A percentile compares a stretch with the other conserved stretches of the same genome.
Conservation (phyloP, 2,113 vertebrate genomes). For the Corvus moneduloides region DNA sequence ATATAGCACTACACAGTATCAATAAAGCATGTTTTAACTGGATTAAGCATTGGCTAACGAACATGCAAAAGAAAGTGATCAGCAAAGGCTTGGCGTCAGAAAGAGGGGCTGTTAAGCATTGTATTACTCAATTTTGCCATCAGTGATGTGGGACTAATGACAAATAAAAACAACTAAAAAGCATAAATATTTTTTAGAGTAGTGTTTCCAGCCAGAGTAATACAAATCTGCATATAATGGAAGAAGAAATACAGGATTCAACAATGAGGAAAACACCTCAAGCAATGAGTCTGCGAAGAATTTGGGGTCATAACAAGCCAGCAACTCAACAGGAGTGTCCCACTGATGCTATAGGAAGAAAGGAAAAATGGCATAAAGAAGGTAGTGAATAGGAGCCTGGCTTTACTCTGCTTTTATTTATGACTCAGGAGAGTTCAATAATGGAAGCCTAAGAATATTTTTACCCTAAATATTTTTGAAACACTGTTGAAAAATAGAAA, state of each 20-base stretch:
- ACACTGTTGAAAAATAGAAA: background rate
- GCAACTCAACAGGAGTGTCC: background rate
- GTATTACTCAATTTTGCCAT: background rate
- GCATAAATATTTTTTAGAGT: background rate
- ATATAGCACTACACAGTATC: constrained; percentile 34
- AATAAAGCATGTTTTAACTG: background rate
- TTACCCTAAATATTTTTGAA: background rate
- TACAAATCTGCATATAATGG: background rate
- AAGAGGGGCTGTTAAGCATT: background rate
- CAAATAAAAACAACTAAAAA: background rate
- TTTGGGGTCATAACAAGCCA: background rate
- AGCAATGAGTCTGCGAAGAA: background rate
- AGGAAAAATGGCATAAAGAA: background rate
- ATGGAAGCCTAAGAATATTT: background rate
- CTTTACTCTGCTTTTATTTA: background rate
- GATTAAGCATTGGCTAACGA: background rate
- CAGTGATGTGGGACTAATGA: background rate
- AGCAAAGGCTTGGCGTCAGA: background rate
- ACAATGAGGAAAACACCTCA: background rate
- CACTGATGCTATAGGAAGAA: background rate
- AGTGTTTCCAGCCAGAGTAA: background rate
- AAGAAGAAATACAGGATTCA: background rate
- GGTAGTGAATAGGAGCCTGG: background rate
- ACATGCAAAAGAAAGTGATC: background rate
- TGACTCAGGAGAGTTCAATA: background rate